phyloP scores from a whole-genome alignment of 2,888 invertebrate species.

The Allygus modestus region DNA sequence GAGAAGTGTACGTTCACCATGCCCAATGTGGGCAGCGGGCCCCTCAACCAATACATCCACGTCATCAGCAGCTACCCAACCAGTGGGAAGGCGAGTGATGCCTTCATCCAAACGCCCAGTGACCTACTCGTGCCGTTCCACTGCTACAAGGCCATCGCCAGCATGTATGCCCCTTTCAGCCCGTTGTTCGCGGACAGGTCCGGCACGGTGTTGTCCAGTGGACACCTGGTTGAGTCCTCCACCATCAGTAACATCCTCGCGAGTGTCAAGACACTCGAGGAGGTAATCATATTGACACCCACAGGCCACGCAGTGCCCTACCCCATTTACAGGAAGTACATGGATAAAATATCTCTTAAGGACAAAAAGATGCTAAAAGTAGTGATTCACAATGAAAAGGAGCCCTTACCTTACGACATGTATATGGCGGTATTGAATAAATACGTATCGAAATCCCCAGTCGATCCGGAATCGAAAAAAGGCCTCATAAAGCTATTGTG shows the following conservation, averaged over 20 bases:
- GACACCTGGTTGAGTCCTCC: neutral
- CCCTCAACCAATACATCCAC: neutral
- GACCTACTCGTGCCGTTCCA: constrained; percentile 2
- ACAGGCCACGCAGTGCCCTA: neutral
- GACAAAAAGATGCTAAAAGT: constrained; percentile 4
- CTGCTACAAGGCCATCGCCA: neutral
- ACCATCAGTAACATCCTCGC: constrained; percentile 4
- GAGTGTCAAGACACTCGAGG: neutral
- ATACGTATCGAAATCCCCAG: neutral
- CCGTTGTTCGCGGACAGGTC: neutral
- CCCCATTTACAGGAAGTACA: neutral
- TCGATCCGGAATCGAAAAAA: neutral
- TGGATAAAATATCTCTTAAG: neutral
- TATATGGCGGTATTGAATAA: neutral
- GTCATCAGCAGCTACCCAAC: neutral
- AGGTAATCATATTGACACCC: neutral
- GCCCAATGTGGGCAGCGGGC: constrained; percentile 27
- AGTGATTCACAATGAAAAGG: neutral
- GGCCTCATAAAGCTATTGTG: neutral
- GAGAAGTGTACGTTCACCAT: neutral
- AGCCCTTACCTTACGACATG: neutral
- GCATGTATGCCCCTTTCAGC: neutral
- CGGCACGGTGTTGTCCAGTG: neutral
- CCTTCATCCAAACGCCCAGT: neutral
- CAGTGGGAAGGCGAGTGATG: neutral